Conservation (phyloP, 2,888 invertebrate genomes). For the Cantharis flavilabris region DNA sequence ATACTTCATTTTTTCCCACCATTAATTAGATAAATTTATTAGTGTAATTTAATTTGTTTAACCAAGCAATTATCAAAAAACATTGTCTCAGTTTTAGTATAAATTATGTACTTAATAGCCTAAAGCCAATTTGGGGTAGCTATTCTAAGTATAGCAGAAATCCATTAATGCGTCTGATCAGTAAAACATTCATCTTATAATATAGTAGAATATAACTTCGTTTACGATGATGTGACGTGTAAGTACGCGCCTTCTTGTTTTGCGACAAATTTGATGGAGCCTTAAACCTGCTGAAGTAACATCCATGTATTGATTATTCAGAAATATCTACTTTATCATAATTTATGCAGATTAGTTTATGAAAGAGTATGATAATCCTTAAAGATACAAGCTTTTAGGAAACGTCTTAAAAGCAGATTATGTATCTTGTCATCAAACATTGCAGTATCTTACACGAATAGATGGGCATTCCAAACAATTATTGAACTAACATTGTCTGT, state of each 20-base stretch:
- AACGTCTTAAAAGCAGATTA: constrained; percentile 16
- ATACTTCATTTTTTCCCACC: not conserved
- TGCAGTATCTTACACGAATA: not conserved
- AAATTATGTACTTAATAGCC: not conserved
- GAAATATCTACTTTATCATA: constrained; percentile 27
- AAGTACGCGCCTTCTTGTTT: constrained; percentile 20
- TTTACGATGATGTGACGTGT: constrained; percentile 18
- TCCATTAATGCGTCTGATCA: constrained; percentile 20
- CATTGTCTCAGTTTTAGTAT: not conserved
- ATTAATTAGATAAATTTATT: not conserved
- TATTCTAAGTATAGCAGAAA: constrained; percentile 1
- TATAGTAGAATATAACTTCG: constrained; percentile 19
- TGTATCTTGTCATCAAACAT: constrained; percentile 15
- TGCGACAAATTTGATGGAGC: constrained; percentile 22
- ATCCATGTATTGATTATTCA: constrained; percentile 25
- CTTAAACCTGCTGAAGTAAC: constrained; percentile 21
- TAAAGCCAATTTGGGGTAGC: constrained; percentile 9
- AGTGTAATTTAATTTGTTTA: not conserved
- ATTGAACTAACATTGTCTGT: no score
- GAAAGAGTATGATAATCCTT: constrained; percentile 22
- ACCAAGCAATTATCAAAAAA: not conserved
- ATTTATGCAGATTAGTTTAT: constrained; percentile 28
- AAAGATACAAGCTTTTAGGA: constrained; percentile 23
- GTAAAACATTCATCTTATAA: constrained; percentile 23
- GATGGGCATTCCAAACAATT: no score